phyloP scores from a whole-genome alignment of 2,113 vertebrate species.

The Prionailurus viverrinus region DNA sequence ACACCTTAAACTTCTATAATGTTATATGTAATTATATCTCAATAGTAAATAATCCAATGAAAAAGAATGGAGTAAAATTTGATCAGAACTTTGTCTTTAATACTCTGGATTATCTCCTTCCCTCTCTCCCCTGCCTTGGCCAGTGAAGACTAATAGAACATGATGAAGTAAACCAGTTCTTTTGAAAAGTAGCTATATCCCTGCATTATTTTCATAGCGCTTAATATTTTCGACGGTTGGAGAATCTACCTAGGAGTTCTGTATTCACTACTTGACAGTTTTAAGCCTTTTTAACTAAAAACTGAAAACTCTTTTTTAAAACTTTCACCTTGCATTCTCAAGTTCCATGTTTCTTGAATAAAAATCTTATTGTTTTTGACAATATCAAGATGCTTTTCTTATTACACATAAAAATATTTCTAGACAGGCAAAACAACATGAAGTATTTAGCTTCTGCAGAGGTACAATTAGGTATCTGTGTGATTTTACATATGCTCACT shows the following conservation, averaged over 20 bases:
- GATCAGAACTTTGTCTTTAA: background rate
- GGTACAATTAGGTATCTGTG: background rate
- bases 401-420: background rate
- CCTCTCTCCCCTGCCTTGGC: background rate
- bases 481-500: background rate
- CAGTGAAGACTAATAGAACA: background rate
- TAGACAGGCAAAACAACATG: background rate
- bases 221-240: background rate
- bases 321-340: conserved; percentile 20
- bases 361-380: background rate
- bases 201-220: background rate
- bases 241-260: background rate
- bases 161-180: background rate
- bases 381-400: background rate
- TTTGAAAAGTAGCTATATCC: background rate
- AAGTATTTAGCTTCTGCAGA: background rate
- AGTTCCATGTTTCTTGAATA: background rate
- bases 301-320: background rate
- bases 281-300: conserved; percentile 42
- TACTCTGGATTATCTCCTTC: background rate
- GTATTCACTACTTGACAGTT: background rate
- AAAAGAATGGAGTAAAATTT: conserved; percentile 43
- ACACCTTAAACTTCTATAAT: background rate
- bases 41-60: background rate
- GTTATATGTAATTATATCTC: background rate